Conservation (phyloP, 92 coral and sea anemone genomes). For the Paramuricea clavata region DNA sequence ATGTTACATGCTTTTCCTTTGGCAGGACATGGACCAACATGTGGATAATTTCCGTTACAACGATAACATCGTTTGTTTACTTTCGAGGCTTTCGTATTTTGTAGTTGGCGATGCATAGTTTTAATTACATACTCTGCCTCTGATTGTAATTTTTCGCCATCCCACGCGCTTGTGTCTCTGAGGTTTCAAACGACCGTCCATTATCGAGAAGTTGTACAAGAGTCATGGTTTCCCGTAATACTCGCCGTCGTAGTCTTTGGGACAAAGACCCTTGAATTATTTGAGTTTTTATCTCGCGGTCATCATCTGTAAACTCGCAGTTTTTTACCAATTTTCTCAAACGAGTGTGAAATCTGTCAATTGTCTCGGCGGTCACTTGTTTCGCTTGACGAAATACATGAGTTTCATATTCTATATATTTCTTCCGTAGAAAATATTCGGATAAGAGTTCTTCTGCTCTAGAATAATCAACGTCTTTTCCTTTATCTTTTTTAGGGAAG, state of each 20-base stretch:
- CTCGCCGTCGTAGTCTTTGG: constrained; percentile 36
- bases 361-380: constrained; percentile 41
- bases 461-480: neutral
- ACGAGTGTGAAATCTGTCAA: constrained; percentile 38
- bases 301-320: constrained; percentile 24
- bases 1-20: constrained; percentile 56
- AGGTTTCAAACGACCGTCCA: constrained; percentile 53
- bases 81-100: neutral
- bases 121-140: neutral
- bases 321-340: constrained; percentile 36
- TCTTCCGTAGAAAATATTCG: neutral
- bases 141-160: constrained; percentile 8
- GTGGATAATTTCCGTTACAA: constrained; percentile 25
- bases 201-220: constrained; percentile 31
- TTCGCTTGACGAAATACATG: constrained; percentile 42
- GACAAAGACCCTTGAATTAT: constrained; percentile 33
- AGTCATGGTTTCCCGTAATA: constrained; percentile 11
- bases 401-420: constrained; percentile 34
- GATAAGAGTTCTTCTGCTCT: neutral
- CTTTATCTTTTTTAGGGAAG: constrained; percentile 4
- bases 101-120: neutral
- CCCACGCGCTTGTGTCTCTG: constrained; percentile 59
- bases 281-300: constrained; percentile 30
- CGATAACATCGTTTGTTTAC: neutral
- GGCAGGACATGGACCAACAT: constrained; percentile 46